Evolutionary conservation across 2,797 vertebrate species (phyloP).

Genomic region (Chlorospingus flavigularis): DNA sequence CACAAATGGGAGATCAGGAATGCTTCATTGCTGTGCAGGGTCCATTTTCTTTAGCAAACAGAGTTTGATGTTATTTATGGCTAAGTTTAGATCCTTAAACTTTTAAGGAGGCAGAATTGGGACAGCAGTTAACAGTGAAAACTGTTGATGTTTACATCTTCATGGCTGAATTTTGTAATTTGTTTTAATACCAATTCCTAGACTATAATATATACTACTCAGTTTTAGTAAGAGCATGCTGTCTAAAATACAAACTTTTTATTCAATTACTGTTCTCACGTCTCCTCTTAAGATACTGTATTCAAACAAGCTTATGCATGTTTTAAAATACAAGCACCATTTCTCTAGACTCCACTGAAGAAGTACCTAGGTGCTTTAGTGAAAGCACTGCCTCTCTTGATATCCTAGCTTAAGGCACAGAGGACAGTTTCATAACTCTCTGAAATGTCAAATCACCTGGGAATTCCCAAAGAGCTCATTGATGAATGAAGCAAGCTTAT

Average conservation of each 20-base stretch:
- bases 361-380: background rate
- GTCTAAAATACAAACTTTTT: background rate
- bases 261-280: background rate
- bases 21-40: background rate
- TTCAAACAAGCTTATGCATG: background rate
- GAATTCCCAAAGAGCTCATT: slow-evolving; percentile 64
- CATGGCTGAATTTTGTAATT: background rate
- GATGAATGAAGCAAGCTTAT: slow-evolving; percentile 46
- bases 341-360: background rate
- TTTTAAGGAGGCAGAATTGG: background rate
- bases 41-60: background rate
- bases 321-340: background rate
- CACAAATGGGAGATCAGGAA: background rate
- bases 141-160: background rate
- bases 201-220: background rate
- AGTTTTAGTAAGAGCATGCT: background rate
- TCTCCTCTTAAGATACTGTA: background rate
- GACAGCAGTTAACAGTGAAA: background rate
- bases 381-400: background rate
- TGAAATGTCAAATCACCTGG: slow-evolving; percentile 69
- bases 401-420: slow-evolving; percentile 30
- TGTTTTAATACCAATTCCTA: background rate
- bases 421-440: slow-evolving; percentile 69
- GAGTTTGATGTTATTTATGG: background rate
- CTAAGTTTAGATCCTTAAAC: background rate